A percentile compares a stretch with the other conserved stretches of the same genome.
phyloP scores from a whole-genome alignment of 2,888 invertebrate genomes.

The Perizoma flavofasciatum region DNA sequence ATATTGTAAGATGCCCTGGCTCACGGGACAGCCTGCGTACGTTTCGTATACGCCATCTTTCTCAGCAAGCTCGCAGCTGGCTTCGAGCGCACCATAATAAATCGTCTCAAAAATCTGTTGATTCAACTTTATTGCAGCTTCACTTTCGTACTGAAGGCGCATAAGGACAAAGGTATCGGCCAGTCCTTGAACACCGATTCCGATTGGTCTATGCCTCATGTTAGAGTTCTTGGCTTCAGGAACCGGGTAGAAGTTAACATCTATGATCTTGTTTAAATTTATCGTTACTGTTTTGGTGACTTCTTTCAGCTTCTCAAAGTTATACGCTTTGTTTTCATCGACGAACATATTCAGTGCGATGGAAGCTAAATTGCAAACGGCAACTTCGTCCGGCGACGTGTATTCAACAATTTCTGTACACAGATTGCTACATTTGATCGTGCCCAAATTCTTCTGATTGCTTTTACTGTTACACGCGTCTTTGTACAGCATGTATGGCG shows the following conservation, averaged over 20 bases:
- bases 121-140: conserved; percentile 93
- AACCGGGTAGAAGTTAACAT: conserved; percentile 97
- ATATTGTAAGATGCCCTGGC: conserved; percentile 97
- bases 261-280: conserved; percentile 98
- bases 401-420: conserved; percentile 99
- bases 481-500: conserved; percentile 98
- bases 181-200: conserved; percentile 98
- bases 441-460: conserved; percentile 99
- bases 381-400: conserved; percentile 95
- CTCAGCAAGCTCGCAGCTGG: conserved; percentile 96
- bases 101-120: conserved; percentile 98
- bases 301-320: conserved; percentile 93
- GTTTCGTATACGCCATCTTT: conserved; percentile 94
- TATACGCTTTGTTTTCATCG: conserved; percentile 89
- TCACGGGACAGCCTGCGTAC: conserved; percentile 95
- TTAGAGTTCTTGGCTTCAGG: conserved; percentile 95
- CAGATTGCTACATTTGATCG: conserved; percentile 98
- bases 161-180: conserved; percentile 98
- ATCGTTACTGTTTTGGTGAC: conserved; percentile 94
- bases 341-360: conserved; percentile 98
- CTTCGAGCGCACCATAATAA: conserved; percentile 98
- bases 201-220: conserved; percentile 92
- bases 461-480: conserved; percentile 98
- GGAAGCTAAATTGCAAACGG: conserved; percentile 99
- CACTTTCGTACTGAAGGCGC: conserved; percentile 96